Conservation (phyloP, 2,797 vertebrate species). For the Silurus aristotelis region DNA sequence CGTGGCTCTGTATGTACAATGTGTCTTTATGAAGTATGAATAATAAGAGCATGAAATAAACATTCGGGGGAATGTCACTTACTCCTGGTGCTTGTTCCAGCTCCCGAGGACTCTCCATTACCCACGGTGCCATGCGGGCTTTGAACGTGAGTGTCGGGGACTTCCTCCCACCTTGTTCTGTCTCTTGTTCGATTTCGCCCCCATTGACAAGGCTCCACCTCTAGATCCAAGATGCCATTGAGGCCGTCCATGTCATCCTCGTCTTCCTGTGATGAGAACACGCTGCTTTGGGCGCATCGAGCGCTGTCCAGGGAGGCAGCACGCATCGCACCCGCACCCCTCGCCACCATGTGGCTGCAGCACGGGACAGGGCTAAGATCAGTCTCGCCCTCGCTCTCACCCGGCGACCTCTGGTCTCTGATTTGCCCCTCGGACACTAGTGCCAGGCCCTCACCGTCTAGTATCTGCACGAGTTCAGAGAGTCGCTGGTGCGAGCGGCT, state of each 20-base stretch:
- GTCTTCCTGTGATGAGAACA: slow-evolving; percentile 81
- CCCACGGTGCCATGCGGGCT: slow-evolving; percentile 67
- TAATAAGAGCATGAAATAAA: slow-evolving; percentile 18
- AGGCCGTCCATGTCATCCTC: slow-evolving; percentile 64
- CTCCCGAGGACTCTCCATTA: slow-evolving; percentile 71
- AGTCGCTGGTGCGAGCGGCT: slow-evolving; percentile 69
- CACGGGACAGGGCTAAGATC: slow-evolving; percentile 80
- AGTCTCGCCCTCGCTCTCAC: slow-evolving; percentile 78
- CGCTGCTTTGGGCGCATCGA: slow-evolving; percentile 81
- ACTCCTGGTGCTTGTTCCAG: slow-evolving; percentile 81
- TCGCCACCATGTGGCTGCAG: slow-evolving; percentile 63
- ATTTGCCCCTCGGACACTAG: slow-evolving; percentile 75
- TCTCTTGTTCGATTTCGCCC: slow-evolving; percentile 71
- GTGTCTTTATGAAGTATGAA: slow-evolving; percentile 8
- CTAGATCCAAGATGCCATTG: slow-evolving; percentile 84
- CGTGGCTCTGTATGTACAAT: not conserved
- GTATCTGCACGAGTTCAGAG: slow-evolving; percentile 64
- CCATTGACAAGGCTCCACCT: slow-evolving; percentile 78
- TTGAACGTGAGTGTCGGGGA: slow-evolving; percentile 69
- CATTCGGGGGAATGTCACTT: slow-evolving; percentile 61
- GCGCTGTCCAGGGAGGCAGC: slow-evolving; percentile 85
- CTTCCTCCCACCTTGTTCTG: slow-evolving; percentile 75
- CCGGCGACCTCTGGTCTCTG: slow-evolving; percentile 69
- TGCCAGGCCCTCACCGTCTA: slow-evolving; percentile 69
- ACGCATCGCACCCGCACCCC: slow-evolving; percentile 72